Percentiles rank a stretch among this genome's conserved stretches.
These are phyloP conservation scores for Nylanderia fulva DNA, from an alignment of 1,140 invertebrate genomes.

Conservation along the genomic window DNA sequence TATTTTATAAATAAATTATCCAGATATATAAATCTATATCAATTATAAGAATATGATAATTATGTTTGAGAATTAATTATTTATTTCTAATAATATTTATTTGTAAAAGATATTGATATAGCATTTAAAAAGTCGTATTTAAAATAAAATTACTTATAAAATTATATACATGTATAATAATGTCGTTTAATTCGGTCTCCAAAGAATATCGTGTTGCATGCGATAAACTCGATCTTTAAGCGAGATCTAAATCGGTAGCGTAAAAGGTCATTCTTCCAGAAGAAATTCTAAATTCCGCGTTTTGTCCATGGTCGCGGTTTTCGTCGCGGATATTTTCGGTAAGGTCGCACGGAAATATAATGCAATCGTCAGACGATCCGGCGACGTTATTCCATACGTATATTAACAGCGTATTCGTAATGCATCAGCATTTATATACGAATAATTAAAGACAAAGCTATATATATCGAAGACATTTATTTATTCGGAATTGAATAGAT, in stretches of 20 bases:
- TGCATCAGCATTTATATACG: background rate
- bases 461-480: background rate
- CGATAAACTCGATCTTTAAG: background rate
- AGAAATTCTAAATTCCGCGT: slow-evolving; percentile 37
- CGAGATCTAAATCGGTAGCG: background rate
- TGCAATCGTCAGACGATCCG: slow-evolving; percentile 56
- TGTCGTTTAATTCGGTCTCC: background rate
- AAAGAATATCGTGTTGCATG: background rate
- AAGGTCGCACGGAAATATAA: slow-evolving; percentile 30
- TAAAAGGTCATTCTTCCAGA: background rate
- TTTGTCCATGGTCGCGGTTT: slow-evolving; percentile 49
- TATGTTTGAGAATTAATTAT: background rate
- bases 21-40: too few relatives aligned
- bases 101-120: background rate
- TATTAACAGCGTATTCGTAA: slow-evolving; percentile 25
- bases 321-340: slow-evolving; percentile 61
- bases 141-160: too few relatives aligned
- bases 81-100: slow-evolving; percentile 2
- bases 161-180: background rate
- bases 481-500: background rate
- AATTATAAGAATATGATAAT: background rate
- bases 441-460: slow-evolving; percentile 33
- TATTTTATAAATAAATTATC: background rate
- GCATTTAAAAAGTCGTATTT: background rate
- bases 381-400: slow-evolving; percentile 31